Evolutionary conservation across 2,113 vertebrate species (phyloP), one percentile per base, ranked within the genome.

Genomic region (Solenodon paradoxus): DNA sequence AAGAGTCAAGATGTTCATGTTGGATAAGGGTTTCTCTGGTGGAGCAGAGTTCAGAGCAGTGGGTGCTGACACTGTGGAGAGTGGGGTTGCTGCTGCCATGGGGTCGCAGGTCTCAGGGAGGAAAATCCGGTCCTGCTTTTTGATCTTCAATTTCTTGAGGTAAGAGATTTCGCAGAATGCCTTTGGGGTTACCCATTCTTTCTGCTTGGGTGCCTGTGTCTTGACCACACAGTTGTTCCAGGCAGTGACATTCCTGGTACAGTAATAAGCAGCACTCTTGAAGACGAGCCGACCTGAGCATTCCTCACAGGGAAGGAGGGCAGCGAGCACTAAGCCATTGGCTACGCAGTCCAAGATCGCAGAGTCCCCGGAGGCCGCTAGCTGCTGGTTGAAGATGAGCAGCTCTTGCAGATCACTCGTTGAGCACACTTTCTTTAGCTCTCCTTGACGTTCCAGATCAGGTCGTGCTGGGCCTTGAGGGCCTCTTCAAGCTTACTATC

Each of bases 181-280:
- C 99, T 99, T 99, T 1, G 99, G 99, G 79, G 96, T 99, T 26
- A 99, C 91, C 99, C 99, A 99, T 68, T 99, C 99, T 78, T 99
- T 99, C 72, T 99, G 99, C 82, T 88, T 94, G 28, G 99, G 99
- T 2, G 95, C 98, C 97, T 98, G 97, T 0, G 98, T 99, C 98
- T 98, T 99, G 97, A 98, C 98, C 95, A 99, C 99, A 35, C 99
- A 99, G 97, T 99, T 99, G 22, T 99, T 99, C 99, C 99, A 99
- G 89, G 99, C 99, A 19, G 99, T 99, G 94, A 99, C 99, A 71
- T 99, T 98, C 17, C 99, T 99, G 0, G 98, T 99, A 40, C 99
- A 99, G 97, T 99, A 99, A 45, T 99, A 99, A 0, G 99, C 99
- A 0, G 99, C 99, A 0, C 99, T 98, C 97, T 99, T 99, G 97